phyloP scores from a whole-genome alignment of 2,888 invertebrate genomes.

The Toxonevra muliebris region DNA sequence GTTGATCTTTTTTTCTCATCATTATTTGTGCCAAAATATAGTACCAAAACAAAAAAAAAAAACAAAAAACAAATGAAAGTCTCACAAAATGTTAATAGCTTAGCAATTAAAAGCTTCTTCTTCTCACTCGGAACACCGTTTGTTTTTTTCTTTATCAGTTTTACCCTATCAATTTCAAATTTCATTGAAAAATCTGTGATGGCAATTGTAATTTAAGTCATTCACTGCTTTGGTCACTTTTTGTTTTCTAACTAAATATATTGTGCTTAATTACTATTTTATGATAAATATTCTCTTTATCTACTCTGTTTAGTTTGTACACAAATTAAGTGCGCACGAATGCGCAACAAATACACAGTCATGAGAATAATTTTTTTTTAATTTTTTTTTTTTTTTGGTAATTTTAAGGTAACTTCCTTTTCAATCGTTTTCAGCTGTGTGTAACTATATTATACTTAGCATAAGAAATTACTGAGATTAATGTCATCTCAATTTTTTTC shows the following conservation, averaged over 20 bases:
- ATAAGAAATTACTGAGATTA: too few species aligned
- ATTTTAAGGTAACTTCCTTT: too few species aligned
- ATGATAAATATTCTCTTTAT: not conserved
- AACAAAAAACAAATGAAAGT: not conserved
- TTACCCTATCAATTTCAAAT: conserved; percentile 1
- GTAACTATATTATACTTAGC: too few species aligned
- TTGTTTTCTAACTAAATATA: too few species aligned
- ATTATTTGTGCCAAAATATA: conserved; percentile 17
- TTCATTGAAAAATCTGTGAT: not conserved
- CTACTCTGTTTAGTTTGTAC: too few species aligned
- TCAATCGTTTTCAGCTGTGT: too few species aligned
- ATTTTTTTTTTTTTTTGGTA: not conserved
- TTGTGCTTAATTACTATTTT: too few species aligned
- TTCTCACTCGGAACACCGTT: conserved; percentile 1
- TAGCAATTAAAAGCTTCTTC: conserved; percentile 3
- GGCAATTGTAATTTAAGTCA: not conserved
- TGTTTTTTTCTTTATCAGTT: conserved; percentile 2
- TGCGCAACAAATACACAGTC: too few species aligned
- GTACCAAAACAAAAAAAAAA: not conserved
- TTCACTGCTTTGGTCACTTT: too few species aligned
- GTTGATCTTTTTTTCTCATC: conserved; percentile 25
- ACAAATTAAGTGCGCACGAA: too few species aligned
- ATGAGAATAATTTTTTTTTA: not conserved
- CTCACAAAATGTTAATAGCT: not conserved
- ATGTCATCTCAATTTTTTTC: too few species aligned